These are phyloP conservation scores for Sus scrofa DNA, from an alignment of 2,113 vertebrate genomes.

Conservation along the genomic window DNA sequence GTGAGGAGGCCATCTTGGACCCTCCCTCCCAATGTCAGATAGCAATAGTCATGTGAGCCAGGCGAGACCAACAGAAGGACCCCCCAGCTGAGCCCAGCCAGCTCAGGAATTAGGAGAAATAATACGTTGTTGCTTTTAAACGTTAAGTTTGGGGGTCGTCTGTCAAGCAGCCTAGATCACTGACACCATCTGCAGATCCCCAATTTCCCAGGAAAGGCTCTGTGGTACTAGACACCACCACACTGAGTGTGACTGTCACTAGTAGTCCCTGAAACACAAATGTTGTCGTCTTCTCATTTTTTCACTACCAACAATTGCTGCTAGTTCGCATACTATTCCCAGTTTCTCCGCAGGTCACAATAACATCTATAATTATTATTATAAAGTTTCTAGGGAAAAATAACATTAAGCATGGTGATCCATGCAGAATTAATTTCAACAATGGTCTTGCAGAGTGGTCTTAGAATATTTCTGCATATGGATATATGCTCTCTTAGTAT, in stretches of 20 bases:
- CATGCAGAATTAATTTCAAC: background rate
- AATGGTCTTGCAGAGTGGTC: background rate
- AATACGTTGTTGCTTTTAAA: background rate
- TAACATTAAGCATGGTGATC: background rate
- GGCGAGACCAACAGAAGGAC: background rate
- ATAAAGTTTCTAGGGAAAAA: constrained; percentile 88
- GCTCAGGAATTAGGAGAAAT: background rate
- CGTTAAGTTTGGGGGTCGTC: background rate
- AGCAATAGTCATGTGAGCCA: rapidly evolving
- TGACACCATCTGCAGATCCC: background rate
- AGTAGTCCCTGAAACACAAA: constrained; percentile 92
- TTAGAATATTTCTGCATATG: no score
- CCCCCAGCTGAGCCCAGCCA: background rate
- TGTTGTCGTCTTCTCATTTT: constrained; percentile 91
- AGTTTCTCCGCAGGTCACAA: constrained; percentile 92
- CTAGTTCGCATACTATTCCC: constrained; percentile 91
- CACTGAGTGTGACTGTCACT: constrained; percentile 88
- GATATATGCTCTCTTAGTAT: background rate
- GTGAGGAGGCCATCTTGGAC: background rate
- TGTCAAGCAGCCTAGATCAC: background rate
- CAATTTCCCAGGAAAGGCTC: background rate
- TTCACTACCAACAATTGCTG: constrained; percentile 91
- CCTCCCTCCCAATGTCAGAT: no score
- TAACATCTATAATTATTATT: constrained; percentile 90
- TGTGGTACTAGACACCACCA: constrained; percentile 79